Percentiles rank a stretch among this genome's conserved stretches.
These are phyloP conservation scores for Perdita meconis DNA, from an alignment of 2,888 invertebrate species.

Conservation along the genomic window DNA sequence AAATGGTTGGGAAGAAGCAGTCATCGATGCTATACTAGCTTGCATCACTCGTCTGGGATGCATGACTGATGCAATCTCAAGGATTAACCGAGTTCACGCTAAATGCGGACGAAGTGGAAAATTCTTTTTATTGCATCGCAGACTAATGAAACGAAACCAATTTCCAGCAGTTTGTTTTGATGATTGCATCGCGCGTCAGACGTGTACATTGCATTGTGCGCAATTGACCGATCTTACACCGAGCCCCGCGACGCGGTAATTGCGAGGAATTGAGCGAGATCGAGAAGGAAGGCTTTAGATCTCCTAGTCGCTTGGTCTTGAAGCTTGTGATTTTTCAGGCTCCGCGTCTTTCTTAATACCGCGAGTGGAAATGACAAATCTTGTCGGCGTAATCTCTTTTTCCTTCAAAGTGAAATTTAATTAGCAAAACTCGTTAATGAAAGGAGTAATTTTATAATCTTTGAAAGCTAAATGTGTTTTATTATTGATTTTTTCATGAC, in stretches of 20 bases:
- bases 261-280: constrained; percentile 15
- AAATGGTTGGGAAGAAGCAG: too few relatives aligned
- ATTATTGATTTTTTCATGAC: too few relatives aligned
- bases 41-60: constrained; percentile 3
- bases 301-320: neutral
- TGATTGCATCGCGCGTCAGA: constrained; percentile 14
- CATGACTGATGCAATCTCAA: neutral
- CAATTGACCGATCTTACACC: constrained; percentile 27
- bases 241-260: constrained; percentile 25
- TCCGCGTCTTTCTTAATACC: constrained; percentile 3
- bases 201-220: constrained; percentile 22
- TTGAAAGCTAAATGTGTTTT: too few relatives aligned
- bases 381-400: too few relatives aligned
- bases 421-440: too few relatives aligned
- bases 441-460: too few relatives aligned
- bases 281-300: neutral
- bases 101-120: neutral
- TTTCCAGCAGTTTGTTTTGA: neutral
- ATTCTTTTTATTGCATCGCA: neutral
- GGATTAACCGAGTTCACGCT: neutral
- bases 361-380: constrained; percentile 13
- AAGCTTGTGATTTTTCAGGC: constrained; percentile 14
- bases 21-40: neutral
- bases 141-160: neutral
- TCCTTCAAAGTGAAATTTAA: too few relatives aligned